Conservation (phyloP, 2,113 vertebrate species). For the Dolichallabes microphthalmus region DNA sequence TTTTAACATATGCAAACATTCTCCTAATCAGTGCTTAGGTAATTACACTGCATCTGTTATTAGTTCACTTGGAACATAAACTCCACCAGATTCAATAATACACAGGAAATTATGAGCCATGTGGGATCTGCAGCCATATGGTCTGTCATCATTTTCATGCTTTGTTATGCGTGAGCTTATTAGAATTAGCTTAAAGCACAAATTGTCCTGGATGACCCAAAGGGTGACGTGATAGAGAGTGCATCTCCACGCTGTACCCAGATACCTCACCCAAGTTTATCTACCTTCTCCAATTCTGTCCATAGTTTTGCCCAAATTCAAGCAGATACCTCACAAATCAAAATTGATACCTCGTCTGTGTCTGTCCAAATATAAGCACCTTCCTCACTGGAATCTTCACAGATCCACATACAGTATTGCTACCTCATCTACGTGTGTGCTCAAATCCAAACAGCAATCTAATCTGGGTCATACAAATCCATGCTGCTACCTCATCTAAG, state of each 20-base stretch:
- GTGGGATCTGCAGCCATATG: slow-evolving; percentile 19
- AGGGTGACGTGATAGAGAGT: not conserved
- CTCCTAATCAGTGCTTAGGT: not conserved
- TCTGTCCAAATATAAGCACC: not conserved
- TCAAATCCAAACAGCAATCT: not conserved
- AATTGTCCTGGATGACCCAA: not conserved
- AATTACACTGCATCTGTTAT: not conserved
- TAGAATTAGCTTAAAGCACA: not conserved
- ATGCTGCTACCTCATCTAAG: not conserved
- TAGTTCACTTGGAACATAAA: not conserved
- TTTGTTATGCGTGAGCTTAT: slow-evolving; percentile 21
- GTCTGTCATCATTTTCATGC: slow-evolving; percentile 25
- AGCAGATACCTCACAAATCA: not conserved
- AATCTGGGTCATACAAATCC: not conserved
- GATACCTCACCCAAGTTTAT: not conserved
- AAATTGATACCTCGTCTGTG: not conserved
- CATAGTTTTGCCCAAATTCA: not conserved
- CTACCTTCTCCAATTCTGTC: not conserved
- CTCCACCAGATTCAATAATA: not conserved
- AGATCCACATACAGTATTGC: not conserved
- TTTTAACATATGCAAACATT: not conserved
- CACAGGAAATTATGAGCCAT: not conserved
- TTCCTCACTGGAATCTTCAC: not conserved
- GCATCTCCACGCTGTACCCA: not conserved
- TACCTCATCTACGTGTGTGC: not conserved